Conservation (phyloP, 2,888 invertebrate genomes). For the Plagiodera versicolora region DNA sequence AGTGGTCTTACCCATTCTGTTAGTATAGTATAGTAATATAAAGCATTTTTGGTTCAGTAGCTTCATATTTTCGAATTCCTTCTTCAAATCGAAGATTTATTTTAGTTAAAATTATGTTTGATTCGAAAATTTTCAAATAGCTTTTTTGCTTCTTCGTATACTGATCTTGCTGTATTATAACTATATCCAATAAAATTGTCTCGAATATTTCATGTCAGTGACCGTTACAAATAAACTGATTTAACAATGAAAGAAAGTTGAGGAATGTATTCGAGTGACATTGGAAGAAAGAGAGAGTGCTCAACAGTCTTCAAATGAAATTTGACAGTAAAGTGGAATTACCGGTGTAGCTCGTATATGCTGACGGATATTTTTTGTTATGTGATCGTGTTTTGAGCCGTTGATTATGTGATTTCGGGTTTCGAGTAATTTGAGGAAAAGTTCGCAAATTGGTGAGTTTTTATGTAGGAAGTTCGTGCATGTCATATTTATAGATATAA, state of each 20-base stretch:
- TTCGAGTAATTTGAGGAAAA: constrained; percentile 12
- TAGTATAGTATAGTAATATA: too few relatives aligned
- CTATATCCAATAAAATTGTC: not conserved
- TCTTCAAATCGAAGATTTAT: too few relatives aligned
- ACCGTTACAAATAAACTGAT: constrained; percentile 10
- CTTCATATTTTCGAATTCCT: too few relatives aligned
- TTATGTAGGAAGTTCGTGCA: too few relatives aligned
- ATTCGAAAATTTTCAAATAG: too few relatives aligned
- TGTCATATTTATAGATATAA: too few relatives aligned
- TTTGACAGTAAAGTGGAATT: constrained; percentile 9
- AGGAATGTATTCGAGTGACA: constrained; percentile 22
- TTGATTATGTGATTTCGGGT: not conserved
- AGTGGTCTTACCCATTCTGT: too few relatives aligned
- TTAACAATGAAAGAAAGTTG: constrained; percentile 25
- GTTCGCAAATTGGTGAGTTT: constrained; percentile 2
- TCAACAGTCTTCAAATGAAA: constrained; percentile 23
- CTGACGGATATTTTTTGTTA: constrained; percentile 12
- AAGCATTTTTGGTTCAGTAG: too few relatives aligned
- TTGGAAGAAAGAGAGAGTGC: constrained; percentile 31
- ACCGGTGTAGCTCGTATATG: constrained; percentile 14
- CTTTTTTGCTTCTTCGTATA: too few relatives aligned
- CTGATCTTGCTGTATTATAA: too few relatives aligned
- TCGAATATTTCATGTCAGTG: constrained; percentile 11
- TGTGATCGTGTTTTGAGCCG: not conserved
- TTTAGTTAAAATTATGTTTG: too few relatives aligned